Evolutionary conservation across 2,888 invertebrate genomes (phyloP).

Genomic region (Exephanes ischioxanthus): DNA sequence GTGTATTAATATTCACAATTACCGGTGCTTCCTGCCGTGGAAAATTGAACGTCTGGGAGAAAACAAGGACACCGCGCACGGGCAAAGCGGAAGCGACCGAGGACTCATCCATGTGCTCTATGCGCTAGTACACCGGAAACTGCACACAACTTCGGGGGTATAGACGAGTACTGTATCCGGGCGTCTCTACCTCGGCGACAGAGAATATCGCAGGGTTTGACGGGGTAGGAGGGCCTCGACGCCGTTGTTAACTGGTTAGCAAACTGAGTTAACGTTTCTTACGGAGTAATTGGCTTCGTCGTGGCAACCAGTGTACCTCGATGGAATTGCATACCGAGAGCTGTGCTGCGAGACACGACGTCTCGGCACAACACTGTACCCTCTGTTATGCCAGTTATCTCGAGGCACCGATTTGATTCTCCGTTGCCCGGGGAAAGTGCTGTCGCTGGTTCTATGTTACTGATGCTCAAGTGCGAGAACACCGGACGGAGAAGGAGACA

Average conservation of each 20-base stretch:
- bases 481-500: slow-evolving; percentile 31
- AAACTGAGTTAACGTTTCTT: slow-evolving; percentile 83
- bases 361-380: slow-evolving; percentile 61
- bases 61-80: slow-evolving; percentile 25
- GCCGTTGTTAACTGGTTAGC: slow-evolving; percentile 79
- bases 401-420: slow-evolving; percentile 61
- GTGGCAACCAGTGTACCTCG: slow-evolving; percentile 71
- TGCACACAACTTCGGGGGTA: slow-evolving; percentile 53
- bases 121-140: slow-evolving; percentile 47
- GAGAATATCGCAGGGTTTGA: slow-evolving; percentile 29
- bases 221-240: slow-evolving; percentile 45
- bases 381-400: slow-evolving; percentile 67
- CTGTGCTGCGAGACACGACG: slow-evolving; percentile 58
- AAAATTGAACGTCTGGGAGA: slow-evolving; percentile 29
- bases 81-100: slow-evolving; percentile 38
- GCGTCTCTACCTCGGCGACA: slow-evolving; percentile 40
- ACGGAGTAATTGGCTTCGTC: slow-evolving; percentile 73
- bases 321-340: slow-evolving; percentile 73
- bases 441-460: slow-evolving; percentile 28
- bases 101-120: slow-evolving; percentile 32
- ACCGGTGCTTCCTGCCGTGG: slow-evolving; percentile 18
- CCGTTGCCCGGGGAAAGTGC: slow-evolving; percentile 42
- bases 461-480: slow-evolving; percentile 9
- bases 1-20: slow-evolving; percentile 33
- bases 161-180: slow-evolving; percentile 44